Evolutionary conservation across 1,140 invertebrate species (phyloP).

Genomic region (Ceratina japonica): DNA sequence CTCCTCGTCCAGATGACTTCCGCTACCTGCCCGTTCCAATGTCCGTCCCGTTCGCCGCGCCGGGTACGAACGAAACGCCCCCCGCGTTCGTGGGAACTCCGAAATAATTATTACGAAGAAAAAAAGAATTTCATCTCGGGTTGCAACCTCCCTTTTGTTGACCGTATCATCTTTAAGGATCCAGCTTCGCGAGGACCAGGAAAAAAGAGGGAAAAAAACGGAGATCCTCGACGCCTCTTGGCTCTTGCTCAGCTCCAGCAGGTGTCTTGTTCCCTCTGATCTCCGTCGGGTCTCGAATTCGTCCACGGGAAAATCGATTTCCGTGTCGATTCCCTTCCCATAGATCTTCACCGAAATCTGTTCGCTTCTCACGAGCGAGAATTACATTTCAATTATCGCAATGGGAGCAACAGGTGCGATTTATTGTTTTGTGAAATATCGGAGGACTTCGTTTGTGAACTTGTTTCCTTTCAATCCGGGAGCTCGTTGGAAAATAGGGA

Average conservation of each 20-base stretch:
- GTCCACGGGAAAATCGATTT: conserved; percentile 49
- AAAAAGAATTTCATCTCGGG: conserved; percentile 73
- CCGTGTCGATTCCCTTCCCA: conserved; percentile 4
- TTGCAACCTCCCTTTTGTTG: conserved; percentile 75
- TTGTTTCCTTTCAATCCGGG: background rate
- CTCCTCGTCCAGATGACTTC: conserved; percentile 61
- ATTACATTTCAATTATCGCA: background rate
- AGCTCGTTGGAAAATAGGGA: background rate
- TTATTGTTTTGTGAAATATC: background rate
- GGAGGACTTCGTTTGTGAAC: background rate
- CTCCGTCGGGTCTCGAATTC: conserved; percentile 43
- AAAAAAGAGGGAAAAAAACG: conserved; percentile 47
- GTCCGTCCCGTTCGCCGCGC: conserved; percentile 62
- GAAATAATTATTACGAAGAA: conserved; percentile 77
- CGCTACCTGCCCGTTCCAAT: conserved; percentile 65
- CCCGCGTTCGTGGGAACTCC: conserved; percentile 78
- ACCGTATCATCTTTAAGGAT: conserved; percentile 77
- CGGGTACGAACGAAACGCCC: conserved; percentile 72
- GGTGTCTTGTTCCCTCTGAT: conserved; percentile 61
- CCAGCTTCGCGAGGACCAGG: conserved; percentile 57
- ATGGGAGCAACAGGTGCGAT: background rate
- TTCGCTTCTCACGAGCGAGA: background rate
- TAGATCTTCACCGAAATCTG: too few relatives aligned
- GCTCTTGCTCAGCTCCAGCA: conserved; percentile 57
- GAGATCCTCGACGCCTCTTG: conserved; percentile 53